Evolutionary conservation across 1,140 invertebrate species (phyloP).

Genomic region (Saccostrea glomerata): DNA sequence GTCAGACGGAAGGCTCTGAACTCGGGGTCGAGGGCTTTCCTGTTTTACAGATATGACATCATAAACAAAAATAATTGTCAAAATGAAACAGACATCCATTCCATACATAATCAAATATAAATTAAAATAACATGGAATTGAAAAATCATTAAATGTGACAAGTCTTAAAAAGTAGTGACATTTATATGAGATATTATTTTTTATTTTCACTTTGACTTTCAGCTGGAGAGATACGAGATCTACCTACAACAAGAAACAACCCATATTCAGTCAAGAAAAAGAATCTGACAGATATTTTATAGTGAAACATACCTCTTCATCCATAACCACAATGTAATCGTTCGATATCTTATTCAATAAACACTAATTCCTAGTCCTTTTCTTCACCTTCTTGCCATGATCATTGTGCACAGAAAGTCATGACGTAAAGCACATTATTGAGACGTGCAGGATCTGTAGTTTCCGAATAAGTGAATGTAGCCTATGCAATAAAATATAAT

Average conservation of each 20-base stretch:
- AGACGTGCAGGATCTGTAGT: neutral
- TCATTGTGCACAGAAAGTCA: slow-evolving; percentile 17
- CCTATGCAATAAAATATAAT: neutral
- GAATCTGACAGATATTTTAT: neutral
- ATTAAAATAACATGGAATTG: too few relatives aligned
- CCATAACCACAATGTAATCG: neutral
- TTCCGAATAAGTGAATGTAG: slow-evolving; percentile 12
- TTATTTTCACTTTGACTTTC: slow-evolving; percentile 9
- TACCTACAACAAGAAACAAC: neutral
- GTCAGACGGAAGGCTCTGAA: slow-evolving; percentile 71
- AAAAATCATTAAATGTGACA: too few relatives aligned
- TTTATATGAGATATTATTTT: neutral
- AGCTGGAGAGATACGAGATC: neutral
- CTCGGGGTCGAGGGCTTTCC: neutral
- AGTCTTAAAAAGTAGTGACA: too few relatives aligned
- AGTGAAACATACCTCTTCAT: neutral
- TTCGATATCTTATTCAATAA: too few relatives aligned
- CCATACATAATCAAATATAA: too few relatives aligned
- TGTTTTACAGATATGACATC: too few relatives aligned
- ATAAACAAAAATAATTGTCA: too few relatives aligned
- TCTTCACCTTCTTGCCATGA: slow-evolving; percentile 1
- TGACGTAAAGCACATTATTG: neutral
- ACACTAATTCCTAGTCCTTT: neutral
- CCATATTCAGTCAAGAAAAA: neutral
- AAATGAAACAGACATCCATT: too few relatives aligned